Evolutionary conservation across 2,113 vertebrate species (phyloP).

Genomic region (Eleginops maclovinus): DNA sequence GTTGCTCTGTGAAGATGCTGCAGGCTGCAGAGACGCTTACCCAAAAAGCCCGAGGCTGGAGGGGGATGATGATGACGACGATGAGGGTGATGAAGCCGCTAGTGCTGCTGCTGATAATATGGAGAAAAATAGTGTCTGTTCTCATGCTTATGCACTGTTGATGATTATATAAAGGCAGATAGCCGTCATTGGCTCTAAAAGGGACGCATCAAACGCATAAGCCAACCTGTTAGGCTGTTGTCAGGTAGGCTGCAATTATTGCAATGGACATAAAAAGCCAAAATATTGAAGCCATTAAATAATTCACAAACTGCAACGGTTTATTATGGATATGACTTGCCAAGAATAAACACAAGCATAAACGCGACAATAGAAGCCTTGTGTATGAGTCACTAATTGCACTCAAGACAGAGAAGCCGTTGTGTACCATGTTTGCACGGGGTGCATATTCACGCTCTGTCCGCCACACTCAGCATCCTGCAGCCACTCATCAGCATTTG

Average conservation of each 20-base stretch:
- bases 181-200: conserved; percentile 45
- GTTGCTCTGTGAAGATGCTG: conserved; percentile 78
- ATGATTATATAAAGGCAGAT: conserved; percentile 48
- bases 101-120: conserved; percentile 32
- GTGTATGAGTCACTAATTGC: conserved; percentile 52
- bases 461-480: conserved; percentile 59
- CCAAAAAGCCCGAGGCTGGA: conserved; percentile 52
- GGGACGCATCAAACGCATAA: conserved; percentile 43
- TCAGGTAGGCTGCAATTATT: conserved; percentile 64
- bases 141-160: conserved; percentile 26
- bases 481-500: conserved; percentile 65
- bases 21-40: conserved; percentile 77
- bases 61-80: conserved; percentile 42
- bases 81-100: conserved; percentile 61
- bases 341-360: conserved; percentile 39
- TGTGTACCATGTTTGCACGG: conserved; percentile 67
- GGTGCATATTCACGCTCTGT: conserved; percentile 47
- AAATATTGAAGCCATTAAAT: neutral
- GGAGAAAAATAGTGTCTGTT: conserved; percentile 8
- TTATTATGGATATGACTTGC: conserved; percentile 24
- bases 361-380: conserved; percentile 41
- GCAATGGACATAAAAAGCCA: conserved; percentile 38
- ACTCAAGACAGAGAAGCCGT: conserved; percentile 60
- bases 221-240: conserved; percentile 71
- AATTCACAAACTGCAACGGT: conserved; percentile 15